Percentiles rank a stretch among this genome's conserved stretches.
These are phyloP conservation scores for Eolophus roseicapilla DNA, from an alignment of 2,113 vertebrate species.

Conservation along the genomic window DNA sequence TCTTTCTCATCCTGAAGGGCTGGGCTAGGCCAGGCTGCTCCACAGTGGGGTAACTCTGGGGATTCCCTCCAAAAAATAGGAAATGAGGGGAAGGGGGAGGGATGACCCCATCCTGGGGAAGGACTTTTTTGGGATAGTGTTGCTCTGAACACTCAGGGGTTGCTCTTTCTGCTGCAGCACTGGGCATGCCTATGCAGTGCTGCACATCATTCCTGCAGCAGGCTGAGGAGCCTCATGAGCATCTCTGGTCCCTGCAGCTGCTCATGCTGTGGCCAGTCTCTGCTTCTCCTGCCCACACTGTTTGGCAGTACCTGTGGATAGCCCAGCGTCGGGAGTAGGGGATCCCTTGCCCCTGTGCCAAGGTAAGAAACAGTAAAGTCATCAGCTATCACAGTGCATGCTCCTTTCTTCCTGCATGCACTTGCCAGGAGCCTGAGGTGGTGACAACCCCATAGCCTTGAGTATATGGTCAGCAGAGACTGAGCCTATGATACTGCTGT, in stretches of 20 bases:
- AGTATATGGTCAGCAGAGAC: neutral
- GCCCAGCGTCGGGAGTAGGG: fast-evolving
- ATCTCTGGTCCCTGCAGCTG: neutral
- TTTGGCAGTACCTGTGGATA: neutral
- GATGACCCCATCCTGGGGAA: neutral
- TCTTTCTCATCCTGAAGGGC: neutral
- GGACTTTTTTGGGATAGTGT: neutral
- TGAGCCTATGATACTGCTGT: neutral
- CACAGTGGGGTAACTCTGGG: neutral
- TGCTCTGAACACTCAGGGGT: neutral
- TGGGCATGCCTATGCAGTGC: neutral
- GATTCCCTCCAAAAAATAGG: neutral
- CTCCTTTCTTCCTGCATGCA: neutral
- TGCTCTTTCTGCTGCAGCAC: neutral
- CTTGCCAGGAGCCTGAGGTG: neutral
- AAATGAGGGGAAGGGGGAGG: fast-evolving
- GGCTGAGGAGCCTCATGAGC: fast-evolving
- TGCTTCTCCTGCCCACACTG: fast-evolving
- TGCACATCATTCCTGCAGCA: neutral
- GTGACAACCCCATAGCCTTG: neutral
- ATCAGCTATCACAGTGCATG: neutral
- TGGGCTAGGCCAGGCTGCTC: neutral
- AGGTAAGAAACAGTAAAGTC: neutral
- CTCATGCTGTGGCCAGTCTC: neutral
- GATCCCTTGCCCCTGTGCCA: neutral